Evolutionary conservation across 2,113 vertebrate species (phyloP).

Genomic region (Ptychochromis oligacanthus): DNA sequence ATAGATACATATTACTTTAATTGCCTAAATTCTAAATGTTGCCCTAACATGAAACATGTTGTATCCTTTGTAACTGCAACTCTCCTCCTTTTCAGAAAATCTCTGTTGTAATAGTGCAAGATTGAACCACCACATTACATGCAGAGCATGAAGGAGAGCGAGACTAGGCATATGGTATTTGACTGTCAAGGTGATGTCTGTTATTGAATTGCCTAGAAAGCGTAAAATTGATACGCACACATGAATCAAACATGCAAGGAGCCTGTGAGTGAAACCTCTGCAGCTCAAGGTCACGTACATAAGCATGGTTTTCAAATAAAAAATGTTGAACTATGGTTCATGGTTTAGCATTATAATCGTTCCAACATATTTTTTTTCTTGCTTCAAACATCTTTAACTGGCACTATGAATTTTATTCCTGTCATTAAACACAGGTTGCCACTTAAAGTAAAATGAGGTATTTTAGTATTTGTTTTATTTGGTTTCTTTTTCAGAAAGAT

Average conservation of each 20-base stretch:
- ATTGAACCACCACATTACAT: neutral
- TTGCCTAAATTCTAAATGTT: neutral
- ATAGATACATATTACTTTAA: neutral
- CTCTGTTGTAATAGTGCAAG: neutral
- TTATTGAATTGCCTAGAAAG: constrained; percentile 29
- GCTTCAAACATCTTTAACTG: neutral
- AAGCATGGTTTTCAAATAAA: neutral
- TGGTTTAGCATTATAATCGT: neutral
- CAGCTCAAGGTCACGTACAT: neutral
- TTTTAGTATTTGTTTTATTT: neutral
- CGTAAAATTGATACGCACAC: constrained; percentile 9
- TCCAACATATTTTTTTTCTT: neutral
- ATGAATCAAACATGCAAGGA: neutral
- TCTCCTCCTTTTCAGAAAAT: neutral
- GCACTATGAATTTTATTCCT: neutral
- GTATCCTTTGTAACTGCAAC: neutral
- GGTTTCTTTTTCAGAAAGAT: neutral
- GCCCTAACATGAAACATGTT: neutral
- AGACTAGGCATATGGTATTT: constrained; percentile 2
- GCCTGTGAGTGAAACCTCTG: neutral
- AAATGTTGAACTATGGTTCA: neutral
- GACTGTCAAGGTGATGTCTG: constrained; percentile 30
- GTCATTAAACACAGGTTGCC: neutral
- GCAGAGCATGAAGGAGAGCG: neutral
- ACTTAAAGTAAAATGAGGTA: neutral